Evolutionary conservation across 2,113 vertebrate genomes (phyloP).

Genomic region (Pagrus major): DNA sequence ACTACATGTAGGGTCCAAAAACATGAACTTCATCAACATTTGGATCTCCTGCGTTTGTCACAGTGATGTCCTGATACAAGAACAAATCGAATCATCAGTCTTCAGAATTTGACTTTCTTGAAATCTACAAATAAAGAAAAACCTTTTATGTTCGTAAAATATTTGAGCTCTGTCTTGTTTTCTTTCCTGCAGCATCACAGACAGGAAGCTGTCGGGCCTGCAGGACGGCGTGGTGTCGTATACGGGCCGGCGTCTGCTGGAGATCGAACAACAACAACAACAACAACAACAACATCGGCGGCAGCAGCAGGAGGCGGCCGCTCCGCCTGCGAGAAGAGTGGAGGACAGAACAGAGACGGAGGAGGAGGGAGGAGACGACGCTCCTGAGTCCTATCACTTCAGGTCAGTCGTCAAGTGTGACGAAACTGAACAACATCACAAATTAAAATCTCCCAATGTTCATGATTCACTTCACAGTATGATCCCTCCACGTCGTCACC

Average conservation of each 20-base stretch:
- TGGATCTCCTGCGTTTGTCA: background rate
- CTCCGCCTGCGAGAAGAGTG: background rate
- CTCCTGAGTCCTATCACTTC: slow-evolving; percentile 67
- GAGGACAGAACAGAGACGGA: slow-evolving; percentile 67
- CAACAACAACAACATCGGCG: slow-evolving; percentile 28
- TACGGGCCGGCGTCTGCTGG: slow-evolving; percentile 84
- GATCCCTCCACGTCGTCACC: background rate
- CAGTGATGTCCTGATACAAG: background rate
- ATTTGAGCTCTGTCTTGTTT: background rate
- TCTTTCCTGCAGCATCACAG: slow-evolving; percentile 83
- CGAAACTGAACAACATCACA: too few species aligned
- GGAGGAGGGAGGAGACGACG: slow-evolving; percentile 71
- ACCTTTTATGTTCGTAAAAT: background rate
- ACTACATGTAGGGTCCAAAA: too few species aligned
- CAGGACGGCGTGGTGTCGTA: slow-evolving; percentile 70
- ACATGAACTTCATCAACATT: too few species aligned
- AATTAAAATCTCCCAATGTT: too few species aligned
- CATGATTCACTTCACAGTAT: background rate
- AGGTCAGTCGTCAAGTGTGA: slow-evolving; percentile 54
- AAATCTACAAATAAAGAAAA: background rate
- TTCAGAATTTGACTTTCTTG: background rate
- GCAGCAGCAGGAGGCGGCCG: background rate
- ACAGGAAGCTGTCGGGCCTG: slow-evolving; percentile 77
- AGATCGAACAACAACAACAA: slow-evolving; percentile 68
- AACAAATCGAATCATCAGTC: background rate